Evolutionary conservation across 2,113 vertebrate genomes (phyloP).

Genomic region (Cynopterus brachyotis): DNA sequence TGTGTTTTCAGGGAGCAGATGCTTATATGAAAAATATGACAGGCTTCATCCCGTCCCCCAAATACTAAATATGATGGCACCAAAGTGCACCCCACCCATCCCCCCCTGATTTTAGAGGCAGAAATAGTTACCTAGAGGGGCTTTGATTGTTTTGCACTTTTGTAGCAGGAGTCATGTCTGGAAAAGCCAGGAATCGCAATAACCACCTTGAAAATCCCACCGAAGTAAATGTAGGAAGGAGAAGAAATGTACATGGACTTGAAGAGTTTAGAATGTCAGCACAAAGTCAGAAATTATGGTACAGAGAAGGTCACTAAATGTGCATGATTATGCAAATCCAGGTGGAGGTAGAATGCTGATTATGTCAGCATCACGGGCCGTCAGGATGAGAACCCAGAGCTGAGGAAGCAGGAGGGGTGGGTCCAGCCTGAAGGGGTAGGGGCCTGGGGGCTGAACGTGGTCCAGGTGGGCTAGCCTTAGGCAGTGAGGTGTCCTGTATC

Average conservation of each 20-base stretch:
- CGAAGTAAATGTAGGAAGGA: too few relatives aligned
- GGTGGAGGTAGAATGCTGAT: not conserved
- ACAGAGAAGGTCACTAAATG: too few relatives aligned
- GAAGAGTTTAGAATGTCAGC: too few relatives aligned
- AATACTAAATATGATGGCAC: not conserved
- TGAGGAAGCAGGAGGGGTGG: not conserved
- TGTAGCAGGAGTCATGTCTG: not conserved
- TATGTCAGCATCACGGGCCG: not conserved
- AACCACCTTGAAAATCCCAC: too few relatives aligned
- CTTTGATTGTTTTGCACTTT: not conserved
- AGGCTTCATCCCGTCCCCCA: not conserved
- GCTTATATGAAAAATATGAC: not conserved
- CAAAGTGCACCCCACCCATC: not conserved
- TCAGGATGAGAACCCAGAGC: not conserved
- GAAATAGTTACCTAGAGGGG: not conserved
- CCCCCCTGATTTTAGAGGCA: not conserved
- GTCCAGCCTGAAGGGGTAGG: not conserved
- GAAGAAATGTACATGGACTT: too few relatives aligned
- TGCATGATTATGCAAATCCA: not conserved
- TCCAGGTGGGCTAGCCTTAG: not conserved
- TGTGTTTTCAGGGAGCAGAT: not conserved
- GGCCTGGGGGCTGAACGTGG: not conserved
- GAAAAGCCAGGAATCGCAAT: too few relatives aligned
- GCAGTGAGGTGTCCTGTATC: not conserved
- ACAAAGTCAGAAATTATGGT: too few relatives aligned